Evolutionary conservation across 2,113 vertebrate species (phyloP).

Genomic region (Entelurus aequoreus): DNA sequence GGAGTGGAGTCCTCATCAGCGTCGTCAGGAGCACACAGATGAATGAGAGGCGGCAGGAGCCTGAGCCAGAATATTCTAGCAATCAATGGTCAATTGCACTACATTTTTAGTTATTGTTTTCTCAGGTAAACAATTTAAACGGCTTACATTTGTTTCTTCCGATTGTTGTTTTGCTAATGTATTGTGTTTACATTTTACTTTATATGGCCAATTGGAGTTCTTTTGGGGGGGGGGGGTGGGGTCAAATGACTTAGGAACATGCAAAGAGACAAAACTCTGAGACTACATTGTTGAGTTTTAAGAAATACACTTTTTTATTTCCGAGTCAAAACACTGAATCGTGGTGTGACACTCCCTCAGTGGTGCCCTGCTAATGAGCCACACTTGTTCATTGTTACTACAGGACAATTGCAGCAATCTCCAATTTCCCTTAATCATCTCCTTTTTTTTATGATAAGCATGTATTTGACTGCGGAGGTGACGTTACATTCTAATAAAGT

Average conservation of each 20-base stretch:
- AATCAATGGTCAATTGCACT: too few relatives aligned
- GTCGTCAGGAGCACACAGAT: too few relatives aligned
- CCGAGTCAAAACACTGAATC: conserved; percentile 23
- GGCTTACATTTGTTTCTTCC: too few relatives aligned
- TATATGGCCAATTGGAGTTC: too few relatives aligned
- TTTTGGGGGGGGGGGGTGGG: too few relatives aligned
- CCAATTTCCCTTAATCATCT: conserved; percentile 56
- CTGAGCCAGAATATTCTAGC: too few relatives aligned
- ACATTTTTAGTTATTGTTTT: too few relatives aligned
- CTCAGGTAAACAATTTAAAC: too few relatives aligned
- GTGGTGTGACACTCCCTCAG: conserved; percentile 12
- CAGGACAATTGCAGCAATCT: conserved; percentile 62
- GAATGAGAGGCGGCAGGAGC: too few relatives aligned
- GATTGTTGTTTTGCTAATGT: too few relatives aligned
- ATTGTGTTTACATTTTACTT: too few relatives aligned
- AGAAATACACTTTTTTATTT: not conserved
- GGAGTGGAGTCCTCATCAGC: too few relatives aligned
- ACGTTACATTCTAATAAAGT: conserved; percentile 78
- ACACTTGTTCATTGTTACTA: conserved; percentile 39
- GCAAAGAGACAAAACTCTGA: not conserved
- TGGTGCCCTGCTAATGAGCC: conserved; percentile 32
- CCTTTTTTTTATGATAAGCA: conserved; percentile 81
- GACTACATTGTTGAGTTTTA: not conserved
- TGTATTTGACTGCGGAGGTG: conserved; percentile 78
- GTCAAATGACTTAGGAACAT: not conserved